Conservation (phyloP, 92 coral and sea anemone species). For the Epizoanthus ramosus region DNA sequence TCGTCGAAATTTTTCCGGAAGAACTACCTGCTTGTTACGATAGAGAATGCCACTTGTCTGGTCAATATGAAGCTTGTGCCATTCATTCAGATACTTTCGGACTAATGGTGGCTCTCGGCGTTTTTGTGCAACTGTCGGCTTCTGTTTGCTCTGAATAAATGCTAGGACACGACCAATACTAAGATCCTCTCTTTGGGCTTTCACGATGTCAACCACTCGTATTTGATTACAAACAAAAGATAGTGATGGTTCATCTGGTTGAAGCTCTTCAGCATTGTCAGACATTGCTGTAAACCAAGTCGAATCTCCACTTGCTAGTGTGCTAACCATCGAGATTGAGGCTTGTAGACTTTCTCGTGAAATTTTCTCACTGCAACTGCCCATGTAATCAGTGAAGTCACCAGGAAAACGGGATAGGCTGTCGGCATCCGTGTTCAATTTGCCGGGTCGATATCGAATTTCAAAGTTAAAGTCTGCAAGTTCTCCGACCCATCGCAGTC, state of each 20-base stretch:
- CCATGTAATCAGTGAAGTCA: too few relatives aligned
- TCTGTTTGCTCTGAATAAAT: slow-evolving; percentile 29
- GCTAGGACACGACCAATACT: slow-evolving; percentile 43
- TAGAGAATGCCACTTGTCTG: slow-evolving; percentile 41
- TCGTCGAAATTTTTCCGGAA: slow-evolving; percentile 42
- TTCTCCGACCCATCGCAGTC: slow-evolving; percentile 1
- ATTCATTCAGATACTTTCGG: slow-evolving; percentile 51
- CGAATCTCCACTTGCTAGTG: too few relatives aligned
- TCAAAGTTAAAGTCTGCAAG: slow-evolving; percentile 30
- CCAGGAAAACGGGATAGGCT: slow-evolving; percentile 27
- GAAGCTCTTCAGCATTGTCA: too few relatives aligned
- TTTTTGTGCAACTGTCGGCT: slow-evolving; percentile 31
- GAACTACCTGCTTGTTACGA: slow-evolving; percentile 50
- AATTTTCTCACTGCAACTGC: too few relatives aligned
- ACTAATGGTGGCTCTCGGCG: slow-evolving; percentile 48
- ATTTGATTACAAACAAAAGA: slow-evolving; percentile 17
- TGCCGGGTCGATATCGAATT: slow-evolving; percentile 18
- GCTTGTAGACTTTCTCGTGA: too few relatives aligned
- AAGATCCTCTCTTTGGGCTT: slow-evolving; percentile 21
- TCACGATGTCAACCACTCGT: slow-evolving; percentile 45
- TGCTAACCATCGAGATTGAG: too few relatives aligned
- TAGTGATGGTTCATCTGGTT: background rate
- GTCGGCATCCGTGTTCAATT: slow-evolving; percentile 17
- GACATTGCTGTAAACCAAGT: too few relatives aligned
- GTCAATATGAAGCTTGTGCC: slow-evolving; percentile 50